A percentile compares a stretch with the other conserved stretches of the same genome.
Evolutionary conservation across 2,888 invertebrate genomes (phyloP).

Genomic region (Uropetala carovei): DNA sequence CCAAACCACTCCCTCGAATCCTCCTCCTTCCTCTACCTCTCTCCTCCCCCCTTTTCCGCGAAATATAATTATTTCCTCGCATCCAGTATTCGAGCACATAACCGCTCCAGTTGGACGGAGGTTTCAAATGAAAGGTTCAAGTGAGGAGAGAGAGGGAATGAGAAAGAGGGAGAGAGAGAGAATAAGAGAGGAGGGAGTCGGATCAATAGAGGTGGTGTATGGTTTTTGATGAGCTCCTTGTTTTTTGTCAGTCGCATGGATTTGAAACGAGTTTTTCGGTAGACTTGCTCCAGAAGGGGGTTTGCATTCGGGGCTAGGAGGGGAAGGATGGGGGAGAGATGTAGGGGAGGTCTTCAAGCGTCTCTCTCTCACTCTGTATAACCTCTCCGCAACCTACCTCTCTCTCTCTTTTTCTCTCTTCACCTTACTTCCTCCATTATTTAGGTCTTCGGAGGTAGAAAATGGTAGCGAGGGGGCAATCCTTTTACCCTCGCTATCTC

Average conservation of each 20-base stretch:
- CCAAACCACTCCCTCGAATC: background rate
- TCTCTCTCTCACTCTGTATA: background rate
- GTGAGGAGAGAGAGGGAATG: background rate
- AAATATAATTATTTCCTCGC: slow-evolving; percentile 60
- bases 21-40: background rate
- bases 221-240: background rate
- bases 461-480: no score
- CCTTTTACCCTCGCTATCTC: background rate
- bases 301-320: background rate
- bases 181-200: background rate
- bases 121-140: slow-evolving; percentile 56
- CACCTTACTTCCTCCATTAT: background rate
- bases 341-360: background rate
- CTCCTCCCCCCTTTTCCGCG: background rate
- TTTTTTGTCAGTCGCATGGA: slow-evolving; percentile 33
- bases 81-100: slow-evolving; percentile 48
- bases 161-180: background rate
- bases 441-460: background rate
- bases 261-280: slow-evolving; percentile 27
- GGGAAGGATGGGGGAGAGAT: background rate
- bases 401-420: background rate
- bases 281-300: background rate
- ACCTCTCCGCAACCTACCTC: background rate
- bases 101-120: slow-evolving; percentile 56
- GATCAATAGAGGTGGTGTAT: slow-evolving; percentile 42